phyloP scores from a whole-genome alignment of 2,888 invertebrate genomes.

The Sicus ferrugineus region DNA sequence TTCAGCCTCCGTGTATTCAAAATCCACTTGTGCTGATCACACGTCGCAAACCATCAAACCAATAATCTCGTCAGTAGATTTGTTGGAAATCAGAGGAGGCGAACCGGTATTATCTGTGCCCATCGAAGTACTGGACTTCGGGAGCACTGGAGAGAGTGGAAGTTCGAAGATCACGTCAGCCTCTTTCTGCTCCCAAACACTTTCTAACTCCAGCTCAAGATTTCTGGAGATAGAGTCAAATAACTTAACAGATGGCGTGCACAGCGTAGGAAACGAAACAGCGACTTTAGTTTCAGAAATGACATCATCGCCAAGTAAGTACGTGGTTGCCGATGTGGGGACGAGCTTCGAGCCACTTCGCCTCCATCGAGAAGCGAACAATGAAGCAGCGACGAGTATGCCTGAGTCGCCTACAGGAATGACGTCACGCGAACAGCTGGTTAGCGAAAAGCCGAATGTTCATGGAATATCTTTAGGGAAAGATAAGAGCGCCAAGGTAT shows the following conservation, averaged over 20 bases:
- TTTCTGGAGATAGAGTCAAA: slow-evolving; percentile 47
- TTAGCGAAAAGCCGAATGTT: not conserved
- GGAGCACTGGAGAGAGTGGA: slow-evolving; percentile 41
- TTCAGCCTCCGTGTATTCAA: slow-evolving; percentile 17
- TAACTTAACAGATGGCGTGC: slow-evolving; percentile 13
- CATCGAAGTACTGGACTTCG: slow-evolving; percentile 56
- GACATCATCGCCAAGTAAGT: slow-evolving; percentile 53
- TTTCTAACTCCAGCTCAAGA: slow-evolving; percentile 42
- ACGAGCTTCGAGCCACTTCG: slow-evolving; percentile 5
- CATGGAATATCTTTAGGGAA: not conserved
- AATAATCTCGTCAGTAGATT: slow-evolving; percentile 57
- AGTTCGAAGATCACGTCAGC: slow-evolving; percentile 48
- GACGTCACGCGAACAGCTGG: slow-evolving; percentile 20
- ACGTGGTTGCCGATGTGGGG: slow-evolving; percentile 39
- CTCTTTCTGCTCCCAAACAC: slow-evolving; percentile 37
- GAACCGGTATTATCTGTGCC: slow-evolving; percentile 59
- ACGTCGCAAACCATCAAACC: slow-evolving; percentile 51
- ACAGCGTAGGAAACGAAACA: slow-evolving; percentile 7
- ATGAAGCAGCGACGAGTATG: not conserved
- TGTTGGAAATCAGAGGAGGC: slow-evolving; percentile 55
- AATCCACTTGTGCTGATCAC: slow-evolving; percentile 27
- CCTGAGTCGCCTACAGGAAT: not conserved
- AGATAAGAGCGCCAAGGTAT: slow-evolving; percentile 1
- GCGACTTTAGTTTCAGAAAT: slow-evolving; percentile 44
- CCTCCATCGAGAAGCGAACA: slow-evolving; percentile 4